Evolutionary conservation across 2,113 vertebrate genomes (phyloP).

Genomic region (Neolamprologus hecqui): DNA sequence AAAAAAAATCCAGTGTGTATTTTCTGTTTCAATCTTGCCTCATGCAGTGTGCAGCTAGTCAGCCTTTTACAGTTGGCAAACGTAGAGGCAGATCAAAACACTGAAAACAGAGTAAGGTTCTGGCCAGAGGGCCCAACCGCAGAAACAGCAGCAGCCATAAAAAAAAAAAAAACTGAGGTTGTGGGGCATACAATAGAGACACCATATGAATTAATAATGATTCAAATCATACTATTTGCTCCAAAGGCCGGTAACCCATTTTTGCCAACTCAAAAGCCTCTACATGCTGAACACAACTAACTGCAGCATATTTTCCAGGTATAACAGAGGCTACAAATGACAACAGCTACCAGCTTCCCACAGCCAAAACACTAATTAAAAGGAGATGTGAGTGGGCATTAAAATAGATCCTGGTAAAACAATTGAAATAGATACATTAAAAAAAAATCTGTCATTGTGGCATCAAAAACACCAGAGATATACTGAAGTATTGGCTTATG

Average conservation of each 20-base stretch:
- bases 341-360: not conserved
- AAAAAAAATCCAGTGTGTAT: slow-evolving; percentile 10
- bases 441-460: not conserved
- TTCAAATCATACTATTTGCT: slow-evolving; percentile 31
- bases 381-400: not conserved
- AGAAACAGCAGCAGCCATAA: slow-evolving; percentile 23
- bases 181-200: slow-evolving; percentile 21
- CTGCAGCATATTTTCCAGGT: slow-evolving; percentile 12
- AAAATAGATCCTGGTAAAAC: slow-evolving; percentile 16
- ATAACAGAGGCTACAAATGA: not conserved
- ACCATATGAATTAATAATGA: slow-evolving; percentile 52
- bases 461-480: not conserved
- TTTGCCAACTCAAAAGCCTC: not conserved
- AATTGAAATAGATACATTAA: not conserved
- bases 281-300: not conserved
- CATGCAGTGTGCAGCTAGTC: not conserved
- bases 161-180: slow-evolving; percentile 35
- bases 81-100: slow-evolving; percentile 37
- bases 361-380: not conserved
- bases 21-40: slow-evolving; percentile 3
- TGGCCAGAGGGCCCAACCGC: slow-evolving; percentile 33
- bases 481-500: not conserved
- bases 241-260: slow-evolving; percentile 1
- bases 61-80: slow-evolving; percentile 16
- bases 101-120: slow-evolving; percentile 28